Base-by-base conservation (phyloP, 2,888 invertebrate genomes). In the Hipparchia sbordonii region DNA sequence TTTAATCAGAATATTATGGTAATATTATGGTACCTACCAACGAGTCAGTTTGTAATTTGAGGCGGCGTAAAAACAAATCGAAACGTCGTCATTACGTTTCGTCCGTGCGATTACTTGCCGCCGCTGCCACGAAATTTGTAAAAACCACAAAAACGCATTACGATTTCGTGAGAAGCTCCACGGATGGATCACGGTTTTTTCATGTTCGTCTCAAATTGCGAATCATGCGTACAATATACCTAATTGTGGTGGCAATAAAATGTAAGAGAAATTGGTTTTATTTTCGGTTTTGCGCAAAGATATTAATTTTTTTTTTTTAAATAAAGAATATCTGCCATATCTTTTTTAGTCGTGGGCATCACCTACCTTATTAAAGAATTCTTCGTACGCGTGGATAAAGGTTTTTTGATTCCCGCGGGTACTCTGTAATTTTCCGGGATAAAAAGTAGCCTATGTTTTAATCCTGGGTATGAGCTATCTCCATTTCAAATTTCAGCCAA, bases 61-160 rank as follows among this genome's bases (percentile, higher is more conserved):
- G 4, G 57, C 57, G 10, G 51, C 59, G 23, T 39, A 23, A 51
- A 23, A 68, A 51, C 59, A 60, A 68, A 60, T 68, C 60, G 60
- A 48, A 68, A 68, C 4, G 10, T 23, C 1, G 23, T 67, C n/a
- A 59, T 73, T 72, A 66, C 61, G 65, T 63, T 57, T 51, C 70
- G 61, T 60, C 52, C 66, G 63, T 71, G 62, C 69, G 66, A 73
- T 71, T 70, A 70, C 67, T 51, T 56, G 68, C 56, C 65, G 68
- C 56, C 65, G 61, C 62, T 60, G 70, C 60, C 59, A 60, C 59
- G 59, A 60, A 60, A 69, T 73, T 73, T 70, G 57, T 70, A 60
- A 76, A 72, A 74, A 73, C 73, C 74, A 75, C 74, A 74, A 70
- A 70, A 72, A 71, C 67, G 71, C 70, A 74, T 72, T 67, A 70